These are phyloP conservation scores for Gasterosteus nipponicus DNA, from an alignment of 2,113 vertebrate species.

Conservation along the genomic window DNA sequence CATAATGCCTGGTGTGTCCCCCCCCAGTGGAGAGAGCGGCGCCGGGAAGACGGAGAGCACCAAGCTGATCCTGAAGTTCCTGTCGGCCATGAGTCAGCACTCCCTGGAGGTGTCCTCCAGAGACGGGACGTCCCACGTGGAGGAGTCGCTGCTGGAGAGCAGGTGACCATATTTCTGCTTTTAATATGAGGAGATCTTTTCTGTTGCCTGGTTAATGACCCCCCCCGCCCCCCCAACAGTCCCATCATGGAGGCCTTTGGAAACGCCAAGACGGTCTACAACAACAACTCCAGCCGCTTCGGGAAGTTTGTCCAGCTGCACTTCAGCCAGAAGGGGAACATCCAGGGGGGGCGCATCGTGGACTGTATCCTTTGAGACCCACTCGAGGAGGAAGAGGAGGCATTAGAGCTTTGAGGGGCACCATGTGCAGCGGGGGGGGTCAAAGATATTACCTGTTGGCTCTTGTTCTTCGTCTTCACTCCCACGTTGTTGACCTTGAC, in stretches of 20 bases:
- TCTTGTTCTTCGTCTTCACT: background rate
- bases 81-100: constrained; percentile 94
- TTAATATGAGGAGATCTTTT: background rate
- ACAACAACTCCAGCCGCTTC: constrained; percentile 99
- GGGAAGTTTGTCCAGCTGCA: constrained; percentile 97
- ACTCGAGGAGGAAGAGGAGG: background rate
- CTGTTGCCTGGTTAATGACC: background rate
- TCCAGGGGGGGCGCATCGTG: constrained; percentile 95
- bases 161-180: constrained; percentile 63
- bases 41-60: constrained; percentile 98
- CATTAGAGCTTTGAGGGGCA: background rate
- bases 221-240: constrained; percentile 67
- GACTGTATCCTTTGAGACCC: constrained; percentile 92
- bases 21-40: constrained; percentile 93
- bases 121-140: constrained; percentile 87
- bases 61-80: constrained; percentile 94
- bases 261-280: constrained; percentile 96
- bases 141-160: constrained; percentile 95
- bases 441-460: too few relatives aligned
- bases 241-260: constrained; percentile 99
- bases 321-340: constrained; percentile 95
- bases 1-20: background rate
- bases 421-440: background rate
- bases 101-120: constrained; percentile 84
- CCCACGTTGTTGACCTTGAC: constrained; percentile 61